Evolutionary conservation across 1,140 invertebrate species (phyloP).

Genomic region (Lerema accius): DNA sequence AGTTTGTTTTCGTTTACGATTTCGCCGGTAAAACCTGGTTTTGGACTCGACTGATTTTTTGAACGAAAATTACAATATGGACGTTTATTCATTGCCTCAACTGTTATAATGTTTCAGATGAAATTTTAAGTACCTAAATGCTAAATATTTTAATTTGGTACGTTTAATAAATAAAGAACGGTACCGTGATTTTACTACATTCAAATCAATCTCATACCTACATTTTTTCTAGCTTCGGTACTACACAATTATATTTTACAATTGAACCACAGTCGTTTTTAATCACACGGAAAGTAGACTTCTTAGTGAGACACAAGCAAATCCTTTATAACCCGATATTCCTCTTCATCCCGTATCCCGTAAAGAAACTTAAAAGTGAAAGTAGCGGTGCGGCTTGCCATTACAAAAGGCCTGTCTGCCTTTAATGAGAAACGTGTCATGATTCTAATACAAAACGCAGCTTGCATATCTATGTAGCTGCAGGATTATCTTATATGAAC

Average conservation of each 20-base stretch:
- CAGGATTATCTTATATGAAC: not conserved
- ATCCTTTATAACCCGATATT: not conserved
- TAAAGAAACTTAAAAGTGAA: conserved; percentile 9
- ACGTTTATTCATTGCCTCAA: no score
- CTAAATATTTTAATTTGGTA: no score
- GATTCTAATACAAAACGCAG: conserved; percentile 8
- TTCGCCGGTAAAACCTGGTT: not conserved
- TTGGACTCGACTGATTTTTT: not conserved
- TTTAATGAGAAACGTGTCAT: conserved; percentile 24
- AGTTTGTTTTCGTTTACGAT: conserved; percentile 12
- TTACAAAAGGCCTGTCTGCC: conserved; percentile 12
- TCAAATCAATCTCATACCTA: no score
- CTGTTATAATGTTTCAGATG: no score
- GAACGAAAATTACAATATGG: no score
- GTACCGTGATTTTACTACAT: no score
- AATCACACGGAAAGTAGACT: no score
- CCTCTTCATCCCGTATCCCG: not conserved
- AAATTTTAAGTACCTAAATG: no score
- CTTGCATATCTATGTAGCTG: not conserved
- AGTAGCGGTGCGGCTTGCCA: conserved; percentile 3
- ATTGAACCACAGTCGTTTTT: no score
- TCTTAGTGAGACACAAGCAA: not conserved
- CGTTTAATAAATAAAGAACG: no score
- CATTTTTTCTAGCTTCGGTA: no score
- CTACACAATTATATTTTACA: no score